Conservation (phyloP, 2,797 vertebrate species). For the Helicolenus hilgendorfi region DNA sequence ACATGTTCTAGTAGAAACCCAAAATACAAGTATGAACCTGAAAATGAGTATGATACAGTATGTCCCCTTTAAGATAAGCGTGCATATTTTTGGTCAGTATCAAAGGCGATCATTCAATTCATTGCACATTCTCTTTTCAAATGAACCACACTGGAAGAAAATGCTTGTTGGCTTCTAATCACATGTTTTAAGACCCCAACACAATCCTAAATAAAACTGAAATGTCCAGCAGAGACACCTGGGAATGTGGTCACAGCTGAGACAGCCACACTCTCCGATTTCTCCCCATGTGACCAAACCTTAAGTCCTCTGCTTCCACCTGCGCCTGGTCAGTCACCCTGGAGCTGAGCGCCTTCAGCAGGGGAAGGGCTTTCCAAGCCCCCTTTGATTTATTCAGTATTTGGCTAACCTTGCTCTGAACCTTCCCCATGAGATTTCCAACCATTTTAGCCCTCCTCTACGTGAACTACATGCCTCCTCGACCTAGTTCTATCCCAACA, state of each 20-base stretch:
- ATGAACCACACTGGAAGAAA: background rate
- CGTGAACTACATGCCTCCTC: slow-evolving; percentile 80
- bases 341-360: slow-evolving; percentile 84
- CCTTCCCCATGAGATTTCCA: slow-evolving; percentile 92
- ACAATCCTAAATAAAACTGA: slow-evolving; percentile 26
- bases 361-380: slow-evolving; percentile 71
- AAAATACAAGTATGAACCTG: background rate
- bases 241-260: slow-evolving; percentile 72
- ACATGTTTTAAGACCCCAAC: background rate
- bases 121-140: background rate
- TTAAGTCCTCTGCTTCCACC: slow-evolving; percentile 87
- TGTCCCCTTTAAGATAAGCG: background rate
- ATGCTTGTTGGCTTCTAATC: background rate
- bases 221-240: slow-evolving; percentile 54
- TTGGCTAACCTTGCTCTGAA: slow-evolving; percentile 99
- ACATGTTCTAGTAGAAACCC: background rate
- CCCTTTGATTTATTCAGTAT: slow-evolving; percentile 95
- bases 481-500: slow-evolving; percentile 82
- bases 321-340: slow-evolving; percentile 86
- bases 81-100: background rate
- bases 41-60: background rate
- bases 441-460: slow-evolving; percentile 85
- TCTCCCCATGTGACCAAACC: slow-evolving; percentile 57
- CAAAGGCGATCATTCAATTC: slow-evolving; percentile 6
- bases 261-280: slow-evolving; percentile 50